Evolutionary conservation across 2,113 vertebrate species (phyloP), one percentile per base, ranked within the genome.

Genomic region (Tursiops truncatus): DNA sequence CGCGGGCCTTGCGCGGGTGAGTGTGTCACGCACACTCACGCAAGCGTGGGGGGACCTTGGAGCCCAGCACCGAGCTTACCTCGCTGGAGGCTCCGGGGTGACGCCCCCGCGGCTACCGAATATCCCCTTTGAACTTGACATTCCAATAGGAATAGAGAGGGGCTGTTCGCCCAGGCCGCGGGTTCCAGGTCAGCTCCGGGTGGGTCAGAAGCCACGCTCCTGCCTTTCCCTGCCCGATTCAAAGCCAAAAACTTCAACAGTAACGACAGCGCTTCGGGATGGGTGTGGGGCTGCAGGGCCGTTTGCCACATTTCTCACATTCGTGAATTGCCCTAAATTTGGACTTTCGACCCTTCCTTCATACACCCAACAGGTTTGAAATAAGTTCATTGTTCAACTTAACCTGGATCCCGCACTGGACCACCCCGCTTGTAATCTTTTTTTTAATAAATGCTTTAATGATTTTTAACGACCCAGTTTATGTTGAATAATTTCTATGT

Each of bases 401-500:
- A 77, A 58, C 21, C n/a, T 36, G 33, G 38, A 36, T 28, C 65
- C 25, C 76, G 56, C 31, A 6, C 8, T 4, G 21, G 85, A 93
- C 82, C 83, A 60, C 83, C 83, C 70, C 21, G 41, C 28, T 88
- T 60, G 28, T 50, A 11, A 36, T 36, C 53, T 41, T 12, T 65
- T 26, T 62, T 62, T 62, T 28, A 28, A 56, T 79, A 91, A 95
- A 91, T 36, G 71, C 62, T 81, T 73, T 79, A 83, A 97, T 50
- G 38, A 89, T 44, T 21, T 21, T 11, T 23, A 93, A 77, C 36
- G 28, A 83, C 21, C 65, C 53, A 60, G n/a, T 60, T 95, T 84
- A 68, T 77, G 79, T 23, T 81, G 81, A 97, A 95, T 94, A 83
- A 89, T 70, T 74, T 94, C 76, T 94, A 41, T 89, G 50, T 82